These are phyloP conservation scores for Merodon equestris DNA, from an alignment of 2,888 invertebrate genomes.

Conservation along the genomic window DNA sequence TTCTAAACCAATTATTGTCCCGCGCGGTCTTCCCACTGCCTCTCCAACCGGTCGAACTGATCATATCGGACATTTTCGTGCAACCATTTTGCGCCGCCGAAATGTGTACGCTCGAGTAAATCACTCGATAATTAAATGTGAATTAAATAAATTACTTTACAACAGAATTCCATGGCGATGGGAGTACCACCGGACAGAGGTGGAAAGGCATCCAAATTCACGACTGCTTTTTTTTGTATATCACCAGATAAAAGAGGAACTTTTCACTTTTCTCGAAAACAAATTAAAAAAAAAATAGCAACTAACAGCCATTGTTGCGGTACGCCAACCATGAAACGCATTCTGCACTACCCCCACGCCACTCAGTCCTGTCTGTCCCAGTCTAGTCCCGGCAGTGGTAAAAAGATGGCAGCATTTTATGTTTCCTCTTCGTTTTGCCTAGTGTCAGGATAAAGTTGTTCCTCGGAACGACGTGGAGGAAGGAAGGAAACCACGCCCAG, in stretches of 20 bases:
- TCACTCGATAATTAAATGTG: conserved; percentile 50
- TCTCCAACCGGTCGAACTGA: conserved; percentile 12
- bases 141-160: conserved; percentile 50
- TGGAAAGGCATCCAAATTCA: no score
- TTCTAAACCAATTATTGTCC: conserved; percentile 13
- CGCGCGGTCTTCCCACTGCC: background rate
- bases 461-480: conserved; percentile 11
- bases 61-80: conserved; percentile 40
- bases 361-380: conserved; percentile 13
- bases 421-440: conserved; percentile 22
- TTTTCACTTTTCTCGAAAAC: conserved; percentile 36
- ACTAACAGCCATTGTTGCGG: conserved; percentile 33
- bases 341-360: background rate
- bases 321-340: conserved; percentile 34
- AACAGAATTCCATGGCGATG: conserved; percentile 10
- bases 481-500: conserved; percentile 52
- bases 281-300: background rate
- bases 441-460: conserved; percentile 30
- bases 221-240: conserved; percentile 7
- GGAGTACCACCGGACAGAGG: no score
- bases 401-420: conserved; percentile 48
- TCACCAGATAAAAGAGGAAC: conserved; percentile 18
- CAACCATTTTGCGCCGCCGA: background rate
- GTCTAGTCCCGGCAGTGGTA: conserved; percentile 18
- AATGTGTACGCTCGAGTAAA: conserved; percentile 3